Evolutionary conservation across 2,113 vertebrate genomes (phyloP).

Genomic region (Macroglossus sobrinus): DNA sequence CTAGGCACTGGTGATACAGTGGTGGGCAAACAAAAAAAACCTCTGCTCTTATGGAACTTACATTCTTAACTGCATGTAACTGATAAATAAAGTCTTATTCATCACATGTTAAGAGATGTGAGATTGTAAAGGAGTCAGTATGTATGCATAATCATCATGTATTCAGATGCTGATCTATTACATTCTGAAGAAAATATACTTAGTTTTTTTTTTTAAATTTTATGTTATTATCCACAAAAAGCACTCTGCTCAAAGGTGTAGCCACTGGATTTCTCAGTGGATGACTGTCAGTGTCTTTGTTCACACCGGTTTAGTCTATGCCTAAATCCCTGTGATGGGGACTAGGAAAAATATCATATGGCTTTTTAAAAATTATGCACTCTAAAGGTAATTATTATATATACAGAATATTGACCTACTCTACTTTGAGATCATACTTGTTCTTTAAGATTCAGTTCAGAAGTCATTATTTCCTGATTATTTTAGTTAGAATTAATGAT

Average conservation of each 20-base stretch:
- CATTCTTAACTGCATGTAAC: not conserved
- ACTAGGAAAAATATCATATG: not conserved
- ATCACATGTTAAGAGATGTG: not conserved
- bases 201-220: not conserved
- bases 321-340: not conserved
- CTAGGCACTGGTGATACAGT: not conserved
- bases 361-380: not conserved
- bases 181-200: not conserved
- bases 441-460: not conserved
- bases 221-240: slow-evolving; percentile 51
- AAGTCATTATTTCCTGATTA: not conserved
- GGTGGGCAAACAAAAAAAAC: not conserved
- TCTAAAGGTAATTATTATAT: not conserved
- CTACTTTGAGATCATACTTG: not conserved
- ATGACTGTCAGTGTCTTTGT: not conserved
- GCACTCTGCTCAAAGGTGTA: not conserved
- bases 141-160: not conserved
- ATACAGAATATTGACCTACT: not conserved
- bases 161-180: not conserved
- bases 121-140: not conserved
- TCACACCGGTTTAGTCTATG: not conserved
- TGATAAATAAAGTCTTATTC: not conserved
- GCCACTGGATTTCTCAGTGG: not conserved
- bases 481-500: not conserved
- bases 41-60: not conserved